Conservation (phyloP, 2,113 vertebrate species). For the Atlantisia rogersi region DNA sequence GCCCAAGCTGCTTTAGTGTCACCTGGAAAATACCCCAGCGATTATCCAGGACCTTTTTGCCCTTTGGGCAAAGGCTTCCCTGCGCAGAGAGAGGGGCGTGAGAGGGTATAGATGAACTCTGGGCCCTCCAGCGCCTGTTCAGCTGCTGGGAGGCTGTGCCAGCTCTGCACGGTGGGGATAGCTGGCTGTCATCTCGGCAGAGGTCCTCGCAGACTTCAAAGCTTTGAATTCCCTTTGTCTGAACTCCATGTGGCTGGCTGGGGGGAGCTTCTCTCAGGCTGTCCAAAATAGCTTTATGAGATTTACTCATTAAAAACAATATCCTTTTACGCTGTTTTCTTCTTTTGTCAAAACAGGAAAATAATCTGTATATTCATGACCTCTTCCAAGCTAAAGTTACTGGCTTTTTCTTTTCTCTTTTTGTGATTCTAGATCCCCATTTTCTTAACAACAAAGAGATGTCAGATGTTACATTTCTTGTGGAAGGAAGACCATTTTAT, state of each 20-base stretch:
- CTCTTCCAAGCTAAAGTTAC: not conserved
- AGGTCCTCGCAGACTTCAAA: not conserved
- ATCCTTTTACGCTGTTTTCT: not conserved
- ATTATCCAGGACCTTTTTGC: not conserved
- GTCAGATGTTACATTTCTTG: slow-evolving; percentile 98
- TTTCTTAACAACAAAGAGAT: slow-evolving; percentile 99
- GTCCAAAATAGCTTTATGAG: not conserved
- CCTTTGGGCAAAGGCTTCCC: not conserved
- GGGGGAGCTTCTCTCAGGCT: not conserved
- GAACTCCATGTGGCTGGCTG: not conserved
- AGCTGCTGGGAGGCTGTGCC: not conserved
- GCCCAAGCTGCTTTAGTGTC: not conserved
- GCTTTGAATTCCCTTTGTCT: not conserved
- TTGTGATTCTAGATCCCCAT: slow-evolving; percentile 87
- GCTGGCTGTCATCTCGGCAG: not conserved
- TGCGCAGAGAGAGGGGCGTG: rapidly evolving
- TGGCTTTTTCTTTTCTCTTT: not conserved
- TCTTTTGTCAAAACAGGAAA: not conserved
- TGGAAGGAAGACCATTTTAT: slow-evolving; percentile 96
- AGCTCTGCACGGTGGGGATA: rapidly evolving
- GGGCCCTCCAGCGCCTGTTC: not conserved
- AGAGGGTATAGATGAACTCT: not conserved
- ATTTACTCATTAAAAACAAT: not conserved
- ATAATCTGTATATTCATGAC: not conserved
- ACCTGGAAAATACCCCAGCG: not conserved